phyloP scores from a whole-genome alignment of 1,140 invertebrate genomes.

The Brachionus rotundiformis region DNA sequence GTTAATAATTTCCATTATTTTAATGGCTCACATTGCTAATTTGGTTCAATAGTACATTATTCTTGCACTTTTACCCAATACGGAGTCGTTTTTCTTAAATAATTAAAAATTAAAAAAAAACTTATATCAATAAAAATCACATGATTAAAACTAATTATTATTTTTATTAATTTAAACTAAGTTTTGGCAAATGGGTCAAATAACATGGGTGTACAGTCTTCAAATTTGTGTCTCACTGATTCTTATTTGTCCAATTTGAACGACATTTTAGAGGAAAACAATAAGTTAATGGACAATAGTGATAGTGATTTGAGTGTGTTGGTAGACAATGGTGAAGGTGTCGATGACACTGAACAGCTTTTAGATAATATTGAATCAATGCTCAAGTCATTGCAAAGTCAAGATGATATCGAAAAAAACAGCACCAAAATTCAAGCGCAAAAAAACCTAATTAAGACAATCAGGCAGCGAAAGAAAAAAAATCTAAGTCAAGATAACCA shows the following conservation, averaged over 20 bases:
- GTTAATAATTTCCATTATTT: no score
- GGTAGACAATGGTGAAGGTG: background rate
- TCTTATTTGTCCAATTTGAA: slow-evolving; percentile 1
- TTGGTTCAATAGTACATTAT: no score
- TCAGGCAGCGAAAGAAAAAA: background rate
- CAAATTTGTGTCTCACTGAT: background rate
- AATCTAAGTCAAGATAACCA: background rate
- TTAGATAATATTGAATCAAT: slow-evolving; percentile 45
- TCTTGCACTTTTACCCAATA: no score
- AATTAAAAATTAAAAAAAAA: no score
- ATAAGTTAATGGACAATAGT: background rate
- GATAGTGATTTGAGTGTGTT: background rate
- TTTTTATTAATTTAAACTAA: background rate
- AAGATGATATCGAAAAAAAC: background rate
- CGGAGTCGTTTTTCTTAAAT: no score
- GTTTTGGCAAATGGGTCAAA: background rate
- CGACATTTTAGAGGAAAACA: slow-evolving; percentile 5
- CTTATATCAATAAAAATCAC: no score
- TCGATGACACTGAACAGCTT: slow-evolving; percentile 18
- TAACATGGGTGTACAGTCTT: no score
- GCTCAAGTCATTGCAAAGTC: slow-evolving; percentile 31
- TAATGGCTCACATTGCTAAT: no score
- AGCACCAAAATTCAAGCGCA: background rate
- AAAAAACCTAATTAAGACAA: slow-evolving; percentile 12
- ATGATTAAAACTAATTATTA: background rate